A percentile compares a stretch with the other conserved stretches of the same genome.
These are phyloP conservation scores for Silurus aristotelis DNA, from an alignment of 2,797 vertebrate genomes.

Conservation along the genomic window DNA sequence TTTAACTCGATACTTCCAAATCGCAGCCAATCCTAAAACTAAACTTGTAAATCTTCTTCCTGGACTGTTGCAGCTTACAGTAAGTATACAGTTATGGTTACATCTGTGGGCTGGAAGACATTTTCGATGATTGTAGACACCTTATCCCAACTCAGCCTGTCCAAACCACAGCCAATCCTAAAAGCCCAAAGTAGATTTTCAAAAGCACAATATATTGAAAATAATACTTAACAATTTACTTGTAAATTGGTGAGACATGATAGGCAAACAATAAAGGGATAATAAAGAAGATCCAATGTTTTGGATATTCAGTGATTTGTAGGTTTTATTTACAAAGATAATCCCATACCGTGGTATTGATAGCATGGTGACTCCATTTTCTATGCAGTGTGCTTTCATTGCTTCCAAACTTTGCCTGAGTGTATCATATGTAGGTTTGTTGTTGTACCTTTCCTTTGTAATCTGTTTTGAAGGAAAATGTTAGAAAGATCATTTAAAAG, in stretches of 20 bases:
- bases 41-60: background rate
- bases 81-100: constrained; percentile 86
- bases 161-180: constrained; percentile 94
- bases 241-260: background rate
- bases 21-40: constrained; percentile 90
- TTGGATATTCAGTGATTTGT: background rate
- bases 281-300: background rate
- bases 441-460: constrained; percentile 83
- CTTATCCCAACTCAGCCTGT: constrained; percentile 79
- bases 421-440: constrained; percentile 85
- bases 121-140: constrained; percentile 85
- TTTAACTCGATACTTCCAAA: constrained; percentile 84
- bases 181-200: constrained; percentile 23
- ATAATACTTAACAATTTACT: background rate
- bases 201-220: background rate
- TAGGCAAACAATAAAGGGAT: background rate
- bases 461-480: constrained; percentile 72
- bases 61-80: constrained; percentile 56
- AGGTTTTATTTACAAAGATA: background rate
- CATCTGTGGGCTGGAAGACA: constrained; percentile 80
- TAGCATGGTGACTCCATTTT: constrained; percentile 79
- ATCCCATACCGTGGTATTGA: constrained; percentile 87
- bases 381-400: constrained; percentile 85
- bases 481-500: background rate
- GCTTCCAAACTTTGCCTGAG: constrained; percentile 82